phyloP scores from a whole-genome alignment of 2,113 vertebrate genomes.

The Phasianus colchicus region DNA sequence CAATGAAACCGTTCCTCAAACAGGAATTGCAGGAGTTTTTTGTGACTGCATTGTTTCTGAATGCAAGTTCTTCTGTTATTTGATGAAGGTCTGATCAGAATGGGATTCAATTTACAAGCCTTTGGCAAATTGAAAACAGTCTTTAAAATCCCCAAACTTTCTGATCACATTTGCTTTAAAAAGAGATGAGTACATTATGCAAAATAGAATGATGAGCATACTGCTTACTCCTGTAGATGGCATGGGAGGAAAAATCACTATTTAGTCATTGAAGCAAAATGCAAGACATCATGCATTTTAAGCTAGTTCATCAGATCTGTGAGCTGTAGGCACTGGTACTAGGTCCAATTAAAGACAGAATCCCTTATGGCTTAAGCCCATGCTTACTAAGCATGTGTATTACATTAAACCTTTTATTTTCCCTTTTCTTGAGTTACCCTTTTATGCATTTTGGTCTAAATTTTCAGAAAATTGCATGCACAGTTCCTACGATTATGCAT shows the following conservation, averaged over 20 bases:
- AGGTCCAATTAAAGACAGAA: background rate
- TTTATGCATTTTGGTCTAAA: background rate
- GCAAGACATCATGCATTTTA: background rate
- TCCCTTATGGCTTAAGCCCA: background rate
- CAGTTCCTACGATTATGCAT: background rate
- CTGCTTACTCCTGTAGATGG: background rate
- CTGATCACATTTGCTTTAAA: background rate
- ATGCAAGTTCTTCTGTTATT: background rate
- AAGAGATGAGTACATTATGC: background rate
- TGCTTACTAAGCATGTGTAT: background rate
- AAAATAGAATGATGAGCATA: background rate
- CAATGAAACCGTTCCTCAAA: background rate
- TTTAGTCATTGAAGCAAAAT: background rate
- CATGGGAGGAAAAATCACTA: background rate
- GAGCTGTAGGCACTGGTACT: background rate
- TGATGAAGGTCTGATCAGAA: background rate
- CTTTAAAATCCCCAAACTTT: background rate
- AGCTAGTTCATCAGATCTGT: background rate
- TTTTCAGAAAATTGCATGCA: constrained; percentile 9
- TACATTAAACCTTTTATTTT: background rate
- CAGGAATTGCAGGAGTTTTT: background rate
- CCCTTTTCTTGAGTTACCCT: background rate
- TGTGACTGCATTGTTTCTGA: background rate
- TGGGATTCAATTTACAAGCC: background rate
- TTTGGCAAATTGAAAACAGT: background rate